Evolutionary conservation across 2,113 vertebrate species (phyloP), one percentile per base, ranked within the genome.

Genomic region (Vulpes vulpes): DNA sequence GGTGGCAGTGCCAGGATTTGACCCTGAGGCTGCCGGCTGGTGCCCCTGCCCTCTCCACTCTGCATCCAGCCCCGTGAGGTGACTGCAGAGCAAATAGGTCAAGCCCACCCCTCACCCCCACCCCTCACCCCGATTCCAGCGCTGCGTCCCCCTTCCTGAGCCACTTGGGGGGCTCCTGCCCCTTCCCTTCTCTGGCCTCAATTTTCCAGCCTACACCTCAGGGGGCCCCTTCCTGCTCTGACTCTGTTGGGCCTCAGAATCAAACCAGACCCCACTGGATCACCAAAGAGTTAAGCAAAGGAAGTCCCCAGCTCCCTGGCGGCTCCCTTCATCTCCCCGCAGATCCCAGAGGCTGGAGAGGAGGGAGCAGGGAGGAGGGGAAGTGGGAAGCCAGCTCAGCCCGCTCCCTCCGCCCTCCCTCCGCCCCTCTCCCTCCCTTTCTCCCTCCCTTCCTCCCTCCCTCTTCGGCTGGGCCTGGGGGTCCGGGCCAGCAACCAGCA

Each of bases 201-300:
- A 16, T 25, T 51, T 95, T 80, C 79, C 79, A 25, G 25, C 32
- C 51, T 10, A 9, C 32, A 11, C 25, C 0, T 20, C 49, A 17
- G 14, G 53, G 80, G 23, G 27, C 16, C 23, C 57, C 49, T 51
- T 23, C 32, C n/a, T 23, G 8, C 76, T 57, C 62, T 30, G 65
- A 74, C 35, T 93, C 16, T 49, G 14, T 17, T 15, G 62, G 57
- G 43, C 5, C 71, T 94, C 55, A 80, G 91, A 73, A 49, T 78
- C 53, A 14, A 60, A 11, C 23, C 12, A 60, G 62, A 57, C 38
- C 19, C 90, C 79, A 8, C 0, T 2, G 16, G 91, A 73, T 49
- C 74, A 62, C 19, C n/a, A 92, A 98, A 98, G 97, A 96, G 98
- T 98, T 98, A 98, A 98, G 67, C 60, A n/a, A 20, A 55, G 74